These are phyloP conservation scores for Drosophila siamana DNA, from an alignment of 2,888 invertebrate genomes.

Conservation along the genomic window DNA sequence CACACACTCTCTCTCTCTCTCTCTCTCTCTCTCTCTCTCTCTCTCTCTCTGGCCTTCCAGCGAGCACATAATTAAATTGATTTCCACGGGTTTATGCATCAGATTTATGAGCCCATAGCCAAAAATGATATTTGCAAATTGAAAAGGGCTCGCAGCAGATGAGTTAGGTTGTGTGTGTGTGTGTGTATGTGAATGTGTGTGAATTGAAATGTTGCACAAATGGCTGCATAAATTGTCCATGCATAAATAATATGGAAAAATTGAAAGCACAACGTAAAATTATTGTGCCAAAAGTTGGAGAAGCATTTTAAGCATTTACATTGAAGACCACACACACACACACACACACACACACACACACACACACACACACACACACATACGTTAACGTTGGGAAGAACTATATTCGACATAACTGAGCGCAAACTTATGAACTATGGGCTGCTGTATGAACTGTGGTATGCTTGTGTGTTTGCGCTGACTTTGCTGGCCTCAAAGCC, in stretches of 20 bases:
- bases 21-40: neutral
- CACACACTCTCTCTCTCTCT: neutral
- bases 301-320: slow-evolving; percentile 59
- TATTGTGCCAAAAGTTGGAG: slow-evolving; percentile 39
- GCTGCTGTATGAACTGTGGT: too few species aligned
- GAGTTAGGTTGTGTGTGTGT: too few species aligned
- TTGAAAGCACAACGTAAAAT: slow-evolving; percentile 34
- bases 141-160: slow-evolving; percentile 51
- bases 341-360: neutral
- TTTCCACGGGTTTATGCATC: slow-evolving; percentile 44
- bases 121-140: slow-evolving; percentile 64
- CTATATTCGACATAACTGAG: slow-evolving; percentile 22
- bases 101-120: slow-evolving; percentile 62
- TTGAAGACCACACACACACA: slow-evolving; percentile 8
- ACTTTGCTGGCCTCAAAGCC: slow-evolving; percentile 54
- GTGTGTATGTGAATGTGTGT: too few species aligned
- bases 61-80: slow-evolving; percentile 73
- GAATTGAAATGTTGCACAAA: slow-evolving; percentile 66
- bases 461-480: slow-evolving; percentile 24
- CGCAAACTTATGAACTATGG: slow-evolving; percentile 33
- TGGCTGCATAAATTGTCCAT: slow-evolving; percentile 65
- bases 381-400: too few species aligned
- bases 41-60: neutral
- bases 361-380: slow-evolving; percentile 1
- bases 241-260: slow-evolving; percentile 61